A percentile compares a stretch with the other conserved stretches of the same genome.
phyloP scores from a whole-genome alignment of 1,140 invertebrate species.

The Trichonephila clavata region DNA sequence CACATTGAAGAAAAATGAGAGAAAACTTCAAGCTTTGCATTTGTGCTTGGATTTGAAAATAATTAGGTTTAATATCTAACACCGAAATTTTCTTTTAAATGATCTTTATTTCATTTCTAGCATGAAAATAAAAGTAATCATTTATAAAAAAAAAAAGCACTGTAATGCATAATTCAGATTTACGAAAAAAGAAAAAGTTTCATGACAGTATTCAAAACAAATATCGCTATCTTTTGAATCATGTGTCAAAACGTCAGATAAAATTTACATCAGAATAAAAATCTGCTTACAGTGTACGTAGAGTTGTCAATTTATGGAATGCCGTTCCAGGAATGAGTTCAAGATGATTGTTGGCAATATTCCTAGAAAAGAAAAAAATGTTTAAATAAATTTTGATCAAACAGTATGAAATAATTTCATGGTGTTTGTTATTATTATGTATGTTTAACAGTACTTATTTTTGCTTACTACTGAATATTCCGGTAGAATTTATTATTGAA shows the following conservation, averaged over 20 bases:
- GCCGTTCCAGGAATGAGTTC: constrained; percentile 63
- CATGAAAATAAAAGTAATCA: too few species aligned
- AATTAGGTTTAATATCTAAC: too few species aligned
- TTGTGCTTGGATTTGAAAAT: too few species aligned
- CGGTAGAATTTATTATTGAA: too few species aligned
- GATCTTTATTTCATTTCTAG: too few species aligned
- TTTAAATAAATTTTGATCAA: too few species aligned
- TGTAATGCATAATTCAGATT: not conserved
- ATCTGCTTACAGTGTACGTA: constrained; percentile 60
- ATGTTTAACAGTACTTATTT: too few species aligned
- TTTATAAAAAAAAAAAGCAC: not conserved
- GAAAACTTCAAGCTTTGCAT: too few species aligned
- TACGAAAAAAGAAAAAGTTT: not conserved
- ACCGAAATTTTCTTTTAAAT: too few species aligned
- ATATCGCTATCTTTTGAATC: not conserved
- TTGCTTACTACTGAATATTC: too few species aligned
- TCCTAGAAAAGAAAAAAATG: constrained; percentile 45
- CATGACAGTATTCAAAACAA: not conserved
- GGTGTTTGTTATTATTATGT: too few species aligned
- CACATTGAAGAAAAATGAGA: not conserved
- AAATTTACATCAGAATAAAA: not conserved
- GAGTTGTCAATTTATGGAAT: constrained; percentile 63
- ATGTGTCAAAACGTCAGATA: not conserved
- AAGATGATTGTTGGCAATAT: constrained; percentile 65
- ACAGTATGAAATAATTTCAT: too few species aligned